Conservation (phyloP, 2,888 invertebrate species). For the Agonopterix alstromeriana region DNA sequence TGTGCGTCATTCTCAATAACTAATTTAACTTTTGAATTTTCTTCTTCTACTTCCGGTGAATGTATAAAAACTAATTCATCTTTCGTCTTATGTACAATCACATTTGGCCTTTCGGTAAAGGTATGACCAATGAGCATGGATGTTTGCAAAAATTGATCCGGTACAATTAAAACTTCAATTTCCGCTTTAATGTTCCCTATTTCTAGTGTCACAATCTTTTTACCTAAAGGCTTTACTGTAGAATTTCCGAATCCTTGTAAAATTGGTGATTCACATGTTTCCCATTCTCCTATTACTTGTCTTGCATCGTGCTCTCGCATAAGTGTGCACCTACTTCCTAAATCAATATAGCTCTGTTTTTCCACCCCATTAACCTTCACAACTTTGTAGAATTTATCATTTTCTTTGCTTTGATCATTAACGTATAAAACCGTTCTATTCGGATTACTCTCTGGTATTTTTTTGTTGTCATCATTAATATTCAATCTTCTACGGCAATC, state of each 20-base stretch:
- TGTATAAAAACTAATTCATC: too few species aligned
- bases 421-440: background rate
- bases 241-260: slow-evolving; percentile 1
- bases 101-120: too few species aligned
- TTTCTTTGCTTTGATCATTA: background rate
- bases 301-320: slow-evolving; percentile 1
- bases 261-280: background rate
- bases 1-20: too few species aligned
- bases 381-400: slow-evolving; percentile 1
- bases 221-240: background rate
- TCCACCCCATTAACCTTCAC: background rate
- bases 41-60: too few species aligned
- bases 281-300: background rate
- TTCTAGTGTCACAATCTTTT: background rate
- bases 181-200: background rate
- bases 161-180: background rate
- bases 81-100: too few species aligned
- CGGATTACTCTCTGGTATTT: background rate
- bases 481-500: background rate
- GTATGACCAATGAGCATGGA: too few species aligned
- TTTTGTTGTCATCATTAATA: background rate
- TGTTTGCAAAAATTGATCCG: background rate
- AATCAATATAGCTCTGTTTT: too few species aligned
- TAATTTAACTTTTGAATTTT: too few species aligned
- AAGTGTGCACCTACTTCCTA: slow-evolving; percentile 3